Base-by-base conservation (phyloP, 2,888 invertebrate species). In the Ecliptopera silaceata region DNA sequence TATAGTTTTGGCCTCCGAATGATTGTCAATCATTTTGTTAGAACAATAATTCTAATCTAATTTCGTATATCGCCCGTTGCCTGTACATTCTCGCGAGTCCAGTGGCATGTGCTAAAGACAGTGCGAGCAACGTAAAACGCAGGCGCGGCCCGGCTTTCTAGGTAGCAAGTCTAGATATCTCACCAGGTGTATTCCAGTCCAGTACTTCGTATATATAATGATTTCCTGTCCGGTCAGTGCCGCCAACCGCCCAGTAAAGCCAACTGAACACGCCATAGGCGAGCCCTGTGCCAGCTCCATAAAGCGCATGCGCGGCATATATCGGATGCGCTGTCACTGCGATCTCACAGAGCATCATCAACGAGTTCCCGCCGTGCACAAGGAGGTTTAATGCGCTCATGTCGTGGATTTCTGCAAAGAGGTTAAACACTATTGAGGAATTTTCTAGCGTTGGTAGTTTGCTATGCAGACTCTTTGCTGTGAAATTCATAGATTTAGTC, bases 351-450 rank as follows among this genome's bases (percentile, higher is more conserved):
- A 96, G 77, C 94, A 96, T 95, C 61, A 95, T 83, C 8, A 95
- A 68, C 0, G 95, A 95, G 85, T 97, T 97, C 62, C 93, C 93
- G 10, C 94, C 95, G 79, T 97, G 97, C 0, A 95, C 93, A 48
- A 96, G 86, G 13, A 96, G 80, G 80, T 96, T 96, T 38, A 95
- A 85, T 0, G 93, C 91, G 74, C 95, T 94, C 41, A 95, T 80
- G 39, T 86, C 82, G 64, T 95, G 94, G 45, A 93, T 92, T 70
- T 88, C 94, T 94, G 80, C 3, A 77, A 74, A 50, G n/a, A 46
- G 6, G n/a, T 17, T 10, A 15, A 11, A 15, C 15, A 15, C 11
- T 12, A n/a, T n/a, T n/a, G n/a, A n/a, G n/a, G n/a, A n/a, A n/a
- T n/a, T n/a, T n/a, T n/a, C n/a, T n/a, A n/a, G n/a, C n/a, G n/a